Evolutionary conservation across 1,140 invertebrate species (phyloP), one percentile per base, ranked within the genome.

Genomic region (Drosophila pruinosa): DNA sequence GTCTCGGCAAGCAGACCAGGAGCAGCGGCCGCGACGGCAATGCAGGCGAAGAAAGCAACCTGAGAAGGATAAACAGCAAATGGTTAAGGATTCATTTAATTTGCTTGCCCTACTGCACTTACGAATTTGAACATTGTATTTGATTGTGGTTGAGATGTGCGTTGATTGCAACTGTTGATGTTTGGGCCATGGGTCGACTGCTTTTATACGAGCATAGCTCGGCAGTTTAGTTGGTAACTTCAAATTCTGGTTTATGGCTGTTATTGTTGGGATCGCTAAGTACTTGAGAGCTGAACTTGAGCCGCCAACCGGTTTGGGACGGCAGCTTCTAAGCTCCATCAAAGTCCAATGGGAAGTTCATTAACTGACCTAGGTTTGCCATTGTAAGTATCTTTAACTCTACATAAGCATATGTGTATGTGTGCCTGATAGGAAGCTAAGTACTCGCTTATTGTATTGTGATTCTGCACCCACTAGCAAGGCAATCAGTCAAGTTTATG

Each of bases 71-170:
- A 1, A 34, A 1, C 1, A 17, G 17, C 10, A 14, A 41, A 10
- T 31, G 17, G 6, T 43, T 52, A 41, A 31, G 10, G 17, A 50
- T 26, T 24, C 50, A 7, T 8, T 14, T 1, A n/a, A 7, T 28
- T 15, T 17, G 7, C 0, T 12, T 14, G 4, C 19, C 21, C 43
- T 38, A 19, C 6, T 2, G 1, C 24, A 4, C 89, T 90, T 75
- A 90, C 89, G 72, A 86, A 74, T 86, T 90, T 90, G 72, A 88
- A 90, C 89, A 90, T 90, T 63, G 64, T 41, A 21, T 21, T 47
- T 39, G 26, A 22, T 70, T 65, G 67, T 67, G 34, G 48, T 59
- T 61, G 59, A 69, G 48, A 24, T 71, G 59, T 64, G 70, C 64
- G 68, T 82, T 75, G 68, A 82, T 67, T 88, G 75, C 82, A 88